phyloP scores from a whole-genome alignment of 2,888 invertebrate genomes.

The Metacarcinus magister region DNA sequence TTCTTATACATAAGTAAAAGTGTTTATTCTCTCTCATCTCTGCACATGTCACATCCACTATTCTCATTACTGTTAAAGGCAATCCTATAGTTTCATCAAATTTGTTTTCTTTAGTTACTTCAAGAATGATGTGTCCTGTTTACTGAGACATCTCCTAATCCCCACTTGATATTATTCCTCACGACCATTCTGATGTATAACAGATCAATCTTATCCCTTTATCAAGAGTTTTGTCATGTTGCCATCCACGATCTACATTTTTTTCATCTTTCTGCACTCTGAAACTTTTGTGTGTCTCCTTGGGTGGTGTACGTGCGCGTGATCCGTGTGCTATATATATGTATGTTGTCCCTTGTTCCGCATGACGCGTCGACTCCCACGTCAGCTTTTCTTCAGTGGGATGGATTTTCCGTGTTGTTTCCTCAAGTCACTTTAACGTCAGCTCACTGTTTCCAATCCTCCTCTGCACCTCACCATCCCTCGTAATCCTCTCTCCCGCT shows the following conservation, averaged over 20 bases:
- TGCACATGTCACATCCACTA: too few relatives aligned
- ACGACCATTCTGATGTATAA: too few relatives aligned
- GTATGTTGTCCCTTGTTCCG: background rate
- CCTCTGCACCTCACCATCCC: background rate
- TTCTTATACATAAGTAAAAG: too few relatives aligned
- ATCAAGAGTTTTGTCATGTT: background rate
- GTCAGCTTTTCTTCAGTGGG: background rate
- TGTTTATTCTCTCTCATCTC: too few relatives aligned
- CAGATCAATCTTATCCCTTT: too few relatives aligned
- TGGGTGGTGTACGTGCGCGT: background rate
- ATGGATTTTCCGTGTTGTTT: slow-evolving; percentile 4
- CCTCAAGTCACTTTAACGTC: background rate
- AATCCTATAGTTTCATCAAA: too few relatives aligned
- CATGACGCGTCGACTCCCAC: background rate
- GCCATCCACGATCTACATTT: background rate
- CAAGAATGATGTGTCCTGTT: too few relatives aligned
- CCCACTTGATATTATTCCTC: too few relatives aligned
- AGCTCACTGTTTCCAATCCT: slow-evolving; percentile 27
- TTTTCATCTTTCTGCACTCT: background rate
- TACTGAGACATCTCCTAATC: too few relatives aligned
- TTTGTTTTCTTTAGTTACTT: too few relatives aligned
- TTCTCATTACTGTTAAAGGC: too few relatives aligned
- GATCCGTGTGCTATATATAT: background rate
- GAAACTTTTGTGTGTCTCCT: background rate
- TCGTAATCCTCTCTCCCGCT: slow-evolving; percentile 17